Conservation (phyloP, 1,140 invertebrate genomes). For the Centruroides sculpturatus region DNA sequence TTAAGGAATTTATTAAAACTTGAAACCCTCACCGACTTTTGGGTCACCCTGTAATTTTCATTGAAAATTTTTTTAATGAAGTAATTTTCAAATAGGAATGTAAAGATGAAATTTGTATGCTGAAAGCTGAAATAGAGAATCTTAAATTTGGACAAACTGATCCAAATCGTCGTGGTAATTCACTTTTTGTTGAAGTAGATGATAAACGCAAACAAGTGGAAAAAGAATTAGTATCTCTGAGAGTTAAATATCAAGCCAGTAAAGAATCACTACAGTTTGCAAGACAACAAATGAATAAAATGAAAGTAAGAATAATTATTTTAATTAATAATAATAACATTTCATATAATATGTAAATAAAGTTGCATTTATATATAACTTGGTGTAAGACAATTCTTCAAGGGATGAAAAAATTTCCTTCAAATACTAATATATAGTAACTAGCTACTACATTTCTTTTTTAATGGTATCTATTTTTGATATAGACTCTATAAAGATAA, state of each 20-base stretch:
- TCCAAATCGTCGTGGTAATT: conserved; percentile 10
- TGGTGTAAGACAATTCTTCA: no score
- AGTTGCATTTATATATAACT: no score
- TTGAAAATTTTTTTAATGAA: background rate
- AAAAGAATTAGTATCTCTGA: conserved; percentile 3
- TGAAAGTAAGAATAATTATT: conserved; percentile 2
- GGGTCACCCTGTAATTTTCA: no score
- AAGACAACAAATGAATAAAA: background rate
- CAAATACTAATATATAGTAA: no score
- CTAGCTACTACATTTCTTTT: no score
- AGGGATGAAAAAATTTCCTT: no score
- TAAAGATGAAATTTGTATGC: background rate
- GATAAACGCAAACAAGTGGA: conserved; percentile 8
- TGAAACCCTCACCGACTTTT: no score
- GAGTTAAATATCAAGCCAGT: background rate
- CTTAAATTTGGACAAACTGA: conserved; percentile 8
- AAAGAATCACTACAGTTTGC: conserved; percentile 1
- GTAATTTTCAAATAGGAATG: conserved; percentile 2
- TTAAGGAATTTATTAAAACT: no score
- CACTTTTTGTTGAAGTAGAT: conserved; percentile 11
- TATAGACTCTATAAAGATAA: no score
- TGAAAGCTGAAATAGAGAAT: conserved; percentile 7
- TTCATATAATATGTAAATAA: no score
- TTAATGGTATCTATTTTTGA: no score
- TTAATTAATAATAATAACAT: no score